Base-by-base conservation (phyloP, 2,888 invertebrate species). In the Ectobius pallidus region DNA sequence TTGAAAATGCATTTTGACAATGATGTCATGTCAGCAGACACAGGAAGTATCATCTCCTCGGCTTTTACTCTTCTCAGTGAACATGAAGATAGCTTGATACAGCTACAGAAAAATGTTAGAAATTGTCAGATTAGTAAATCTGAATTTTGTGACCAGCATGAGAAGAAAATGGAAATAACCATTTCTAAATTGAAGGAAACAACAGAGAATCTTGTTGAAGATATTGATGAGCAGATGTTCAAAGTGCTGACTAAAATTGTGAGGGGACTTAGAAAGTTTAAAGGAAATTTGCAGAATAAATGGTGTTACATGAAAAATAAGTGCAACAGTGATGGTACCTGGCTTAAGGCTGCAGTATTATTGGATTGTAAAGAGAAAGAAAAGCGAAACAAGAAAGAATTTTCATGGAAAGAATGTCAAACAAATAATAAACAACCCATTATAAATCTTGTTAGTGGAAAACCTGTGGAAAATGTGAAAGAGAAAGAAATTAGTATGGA, bases 161-260 rank as follows among this genome's bases (percentile, higher is more conserved):
- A n/a, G 7, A 46, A 65, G 65, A 65, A 25, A 7, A 25, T 65
- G 65, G 18, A 65, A 65, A 46, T 44, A 16, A 44, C 65, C 22
- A 46, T 46, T n/a, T 27, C n/a, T 27, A 65, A 46, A 44, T 22
- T 65, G 25, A 27, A 44, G 25, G 30, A 65, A 18, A 65, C 30
- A 16, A n/a, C 46, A 18, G 65, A 65, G 25, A 18, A 39, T n/a
- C 44, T 65, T 44, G 65, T 46, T 0, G 65, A 65, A 44, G 65
- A 65, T 20, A 46, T 65, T 44, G 65, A 65, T 46, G 65, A 65
- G 7, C 65, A 65, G n/a, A 27, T 65, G 65, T 30, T 44, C 30
- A 65, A 65, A 65, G 11, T 27, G 9, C 18, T 65, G 18, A 20
- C 44, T 18, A 65, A 11, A 65, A 27, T 65, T 42, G 30, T 30